Conservation (phyloP, 2,888 invertebrate species). For the Neria commutata region DNA sequence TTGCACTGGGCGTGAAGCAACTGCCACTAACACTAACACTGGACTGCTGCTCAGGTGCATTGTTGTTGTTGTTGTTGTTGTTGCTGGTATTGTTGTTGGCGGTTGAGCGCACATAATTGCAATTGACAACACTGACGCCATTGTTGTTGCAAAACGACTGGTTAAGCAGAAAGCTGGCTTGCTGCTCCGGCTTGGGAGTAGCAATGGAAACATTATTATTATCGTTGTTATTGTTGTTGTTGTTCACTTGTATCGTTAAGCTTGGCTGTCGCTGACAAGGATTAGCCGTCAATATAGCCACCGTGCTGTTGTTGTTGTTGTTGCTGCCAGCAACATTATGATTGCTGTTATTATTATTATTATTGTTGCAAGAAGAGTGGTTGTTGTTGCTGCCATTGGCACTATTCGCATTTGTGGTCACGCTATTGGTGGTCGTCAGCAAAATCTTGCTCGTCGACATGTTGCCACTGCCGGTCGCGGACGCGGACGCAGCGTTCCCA, state of each 20-base stretch:
- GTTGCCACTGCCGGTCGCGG: conserved; percentile 33
- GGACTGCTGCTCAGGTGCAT: conserved; percentile 9
- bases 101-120: conserved; percentile 38
- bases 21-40: conserved; percentile 10
- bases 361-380: no score
- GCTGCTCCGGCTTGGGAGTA: conserved; percentile 20
- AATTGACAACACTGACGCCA: conserved; percentile 35
- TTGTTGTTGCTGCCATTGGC: conserved; percentile 20
- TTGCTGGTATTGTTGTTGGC: conserved; percentile 31
- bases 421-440: conserved; percentile 40
- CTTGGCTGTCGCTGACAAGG: conserved; percentile 55
- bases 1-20: conserved; percentile 22
- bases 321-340: conserved; percentile 34
- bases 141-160: conserved; percentile 45
- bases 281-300: conserved; percentile 38
- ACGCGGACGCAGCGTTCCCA: conserved; percentile 41
- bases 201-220: conserved; percentile 31
- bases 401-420: conserved; percentile 25
- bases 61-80: not conserved
- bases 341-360: not conserved
- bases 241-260: conserved; percentile 61
- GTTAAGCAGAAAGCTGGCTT: conserved; percentile 31
- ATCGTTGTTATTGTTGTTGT: conserved; percentile 37
- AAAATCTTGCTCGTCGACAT: conserved; percentile 51
- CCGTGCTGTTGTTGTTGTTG: conserved; percentile 31